Conservation (phyloP, 2,797 vertebrate species). For the Rhadinocentrus ornatus region DNA sequence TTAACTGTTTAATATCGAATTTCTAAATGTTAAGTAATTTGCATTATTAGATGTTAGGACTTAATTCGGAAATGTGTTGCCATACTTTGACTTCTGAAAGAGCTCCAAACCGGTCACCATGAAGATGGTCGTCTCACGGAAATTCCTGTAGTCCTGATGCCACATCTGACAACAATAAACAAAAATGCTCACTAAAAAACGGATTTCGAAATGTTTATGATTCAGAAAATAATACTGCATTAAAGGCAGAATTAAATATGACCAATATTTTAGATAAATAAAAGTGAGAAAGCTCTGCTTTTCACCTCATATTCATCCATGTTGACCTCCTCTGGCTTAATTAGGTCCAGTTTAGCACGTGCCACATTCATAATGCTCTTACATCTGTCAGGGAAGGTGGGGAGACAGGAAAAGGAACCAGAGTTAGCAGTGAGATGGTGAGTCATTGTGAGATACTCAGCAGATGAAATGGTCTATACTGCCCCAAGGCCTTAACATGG, state of each 20-base stretch:
- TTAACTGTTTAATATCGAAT: background rate
- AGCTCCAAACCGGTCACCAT: slow-evolving; percentile 94
- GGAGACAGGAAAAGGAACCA: slow-evolving; percentile 27
- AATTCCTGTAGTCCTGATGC: slow-evolving; percentile 95
- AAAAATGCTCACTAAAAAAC: slow-evolving; percentile 1
- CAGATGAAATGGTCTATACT: slow-evolving; percentile 66
- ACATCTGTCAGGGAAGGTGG: slow-evolving; percentile 82
- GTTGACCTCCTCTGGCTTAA: slow-evolving; percentile 97
- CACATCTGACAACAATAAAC: slow-evolving; percentile 84
- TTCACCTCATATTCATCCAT: slow-evolving; percentile 97
- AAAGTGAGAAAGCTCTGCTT: background rate
- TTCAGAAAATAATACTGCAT: background rate
- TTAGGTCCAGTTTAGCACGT: slow-evolving; percentile 95
- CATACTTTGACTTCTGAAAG: slow-evolving; percentile 94
- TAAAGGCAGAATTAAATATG: background rate
- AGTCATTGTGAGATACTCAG: slow-evolving; percentile 69
- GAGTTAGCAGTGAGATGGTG: slow-evolving; percentile 59
- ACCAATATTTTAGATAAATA: background rate
- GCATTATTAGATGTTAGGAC: background rate
- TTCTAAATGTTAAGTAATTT: background rate
- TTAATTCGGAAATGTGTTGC: background rate
- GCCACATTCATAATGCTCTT: slow-evolving; percentile 98
- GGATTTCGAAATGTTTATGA: background rate
- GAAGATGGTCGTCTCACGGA: slow-evolving; percentile 93
- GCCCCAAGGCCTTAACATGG: slow-evolving; percentile 68